phyloP scores from a whole-genome alignment of 2,797 vertebrate species.

The Phalanger gymnotis region DNA sequence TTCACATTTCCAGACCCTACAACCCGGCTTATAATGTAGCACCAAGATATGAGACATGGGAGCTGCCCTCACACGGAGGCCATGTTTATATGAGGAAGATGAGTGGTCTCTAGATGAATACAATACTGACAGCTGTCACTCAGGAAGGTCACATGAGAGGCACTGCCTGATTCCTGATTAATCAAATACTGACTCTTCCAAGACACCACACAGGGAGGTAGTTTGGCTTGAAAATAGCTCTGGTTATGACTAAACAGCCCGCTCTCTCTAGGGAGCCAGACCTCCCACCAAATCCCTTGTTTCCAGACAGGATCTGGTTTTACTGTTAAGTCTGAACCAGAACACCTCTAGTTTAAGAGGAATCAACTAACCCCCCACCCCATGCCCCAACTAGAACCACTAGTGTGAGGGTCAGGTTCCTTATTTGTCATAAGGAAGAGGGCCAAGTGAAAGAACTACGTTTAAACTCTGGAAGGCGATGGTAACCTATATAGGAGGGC shows the following conservation, averaged over 20 bases:
- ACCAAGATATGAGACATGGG: neutral
- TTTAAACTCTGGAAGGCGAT: slow-evolving; percentile 35
- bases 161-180: neutral
- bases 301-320: neutral
- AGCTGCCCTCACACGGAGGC: neutral
- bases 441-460: neutral
- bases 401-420: neutral
- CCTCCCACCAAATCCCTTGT: neutral
- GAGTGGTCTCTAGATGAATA: neutral
- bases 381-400: neutral
- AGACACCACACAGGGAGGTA: neutral
- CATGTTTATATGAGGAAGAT: neutral
- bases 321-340: neutral
- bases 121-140: neutral
- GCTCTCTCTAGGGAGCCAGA: slow-evolving; percentile 24
- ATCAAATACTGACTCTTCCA: neutral
- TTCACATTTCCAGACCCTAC: neutral
- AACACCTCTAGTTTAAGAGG: neutral
- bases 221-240: neutral
- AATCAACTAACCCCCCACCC: neutral
- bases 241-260: neutral
- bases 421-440: slow-evolving; percentile 38
- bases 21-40: fast-evolving
- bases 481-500: neutral
- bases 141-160: neutral